Evolutionary conservation across 2,888 invertebrate genomes (phyloP).

Genomic region (Drosophila tripunctata): DNA sequence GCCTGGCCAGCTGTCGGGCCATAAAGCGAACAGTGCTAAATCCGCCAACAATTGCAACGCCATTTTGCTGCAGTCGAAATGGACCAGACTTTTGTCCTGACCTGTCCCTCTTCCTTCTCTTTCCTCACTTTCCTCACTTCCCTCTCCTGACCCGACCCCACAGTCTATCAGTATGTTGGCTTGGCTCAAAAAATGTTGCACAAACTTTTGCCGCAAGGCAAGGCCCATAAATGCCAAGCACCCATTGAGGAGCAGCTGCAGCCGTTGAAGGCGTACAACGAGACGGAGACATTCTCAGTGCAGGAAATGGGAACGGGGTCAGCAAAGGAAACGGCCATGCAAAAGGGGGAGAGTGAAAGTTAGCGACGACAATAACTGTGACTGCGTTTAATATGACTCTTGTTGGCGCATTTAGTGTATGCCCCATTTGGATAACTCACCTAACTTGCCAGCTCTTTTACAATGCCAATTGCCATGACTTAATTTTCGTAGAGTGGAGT

Average conservation of each 20-base stretch:
- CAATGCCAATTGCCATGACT: neutral
- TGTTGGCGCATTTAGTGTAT: slow-evolving; percentile 37
- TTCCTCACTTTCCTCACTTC: neutral
- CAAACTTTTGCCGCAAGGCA: slow-evolving; percentile 55
- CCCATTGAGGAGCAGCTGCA: slow-evolving; percentile 49
- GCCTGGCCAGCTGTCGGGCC: slow-evolving; percentile 54
- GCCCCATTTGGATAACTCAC: slow-evolving; percentile 48
- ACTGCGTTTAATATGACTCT: slow-evolving; percentile 4
- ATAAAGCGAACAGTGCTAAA: slow-evolving; percentile 71
- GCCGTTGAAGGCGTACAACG: neutral
- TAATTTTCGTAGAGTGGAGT: neutral
- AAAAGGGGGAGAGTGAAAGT: slow-evolving; percentile 1
- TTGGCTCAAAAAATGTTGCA: slow-evolving; percentile 46
- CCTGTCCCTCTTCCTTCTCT: neutral
- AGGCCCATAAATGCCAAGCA: slow-evolving; percentile 72
- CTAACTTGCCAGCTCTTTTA: slow-evolving; percentile 23
- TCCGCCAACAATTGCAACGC: slow-evolving; percentile 64
- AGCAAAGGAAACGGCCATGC: neutral
- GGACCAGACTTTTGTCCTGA: neutral
- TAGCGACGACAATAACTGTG: slow-evolving; percentile 9
- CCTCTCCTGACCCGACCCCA: neutral
- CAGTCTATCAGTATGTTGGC: slow-evolving; percentile 3
- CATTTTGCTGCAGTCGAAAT: slow-evolving; percentile 48
- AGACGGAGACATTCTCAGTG: neutral
- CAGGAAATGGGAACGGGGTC: neutral